Conservation (phyloP, 1,140 invertebrate species). For the Potamilus streckersoni region DNA sequence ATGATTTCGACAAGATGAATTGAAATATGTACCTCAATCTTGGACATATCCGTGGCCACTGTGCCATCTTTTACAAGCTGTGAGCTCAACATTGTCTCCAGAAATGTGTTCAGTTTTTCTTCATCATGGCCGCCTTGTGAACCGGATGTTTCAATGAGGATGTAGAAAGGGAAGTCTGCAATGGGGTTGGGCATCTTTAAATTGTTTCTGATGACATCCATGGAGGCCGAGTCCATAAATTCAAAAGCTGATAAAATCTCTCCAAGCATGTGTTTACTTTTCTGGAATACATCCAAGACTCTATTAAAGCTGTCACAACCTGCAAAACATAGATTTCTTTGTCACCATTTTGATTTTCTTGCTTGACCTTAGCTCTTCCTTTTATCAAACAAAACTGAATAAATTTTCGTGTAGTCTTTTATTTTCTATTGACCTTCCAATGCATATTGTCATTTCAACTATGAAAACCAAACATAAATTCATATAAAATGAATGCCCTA, state of each 20-base stretch:
- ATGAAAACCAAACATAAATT: too few species aligned
- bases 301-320: constrained; percentile 81
- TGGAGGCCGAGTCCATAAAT: constrained; percentile 83
- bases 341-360: too few species aligned
- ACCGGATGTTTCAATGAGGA: constrained; percentile 89
- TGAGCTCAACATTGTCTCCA: constrained; percentile 79
- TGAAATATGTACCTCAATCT: constrained; percentile 75
- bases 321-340: constrained; percentile 56
- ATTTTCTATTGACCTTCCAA: too few species aligned
- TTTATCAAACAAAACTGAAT: too few species aligned
- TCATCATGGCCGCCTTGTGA: constrained; percentile 85
- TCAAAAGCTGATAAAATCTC: constrained; percentile 96
- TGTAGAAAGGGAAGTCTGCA: constrained; percentile 82
- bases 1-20: background rate
- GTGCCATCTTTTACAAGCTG: constrained; percentile 86
- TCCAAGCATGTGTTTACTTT: constrained; percentile 80
- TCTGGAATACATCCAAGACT: constrained; percentile 80
- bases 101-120: constrained; percentile 85
- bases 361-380: too few species aligned
- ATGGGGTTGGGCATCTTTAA: constrained; percentile 74
- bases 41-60: constrained; percentile 81
- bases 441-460: too few species aligned
- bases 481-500: too few species aligned
- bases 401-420: too few species aligned
- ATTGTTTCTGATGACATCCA: constrained; percentile 74